Base-by-base conservation (phyloP, 2,113 vertebrate genomes). In the Nannobrachium achirus region DNA sequence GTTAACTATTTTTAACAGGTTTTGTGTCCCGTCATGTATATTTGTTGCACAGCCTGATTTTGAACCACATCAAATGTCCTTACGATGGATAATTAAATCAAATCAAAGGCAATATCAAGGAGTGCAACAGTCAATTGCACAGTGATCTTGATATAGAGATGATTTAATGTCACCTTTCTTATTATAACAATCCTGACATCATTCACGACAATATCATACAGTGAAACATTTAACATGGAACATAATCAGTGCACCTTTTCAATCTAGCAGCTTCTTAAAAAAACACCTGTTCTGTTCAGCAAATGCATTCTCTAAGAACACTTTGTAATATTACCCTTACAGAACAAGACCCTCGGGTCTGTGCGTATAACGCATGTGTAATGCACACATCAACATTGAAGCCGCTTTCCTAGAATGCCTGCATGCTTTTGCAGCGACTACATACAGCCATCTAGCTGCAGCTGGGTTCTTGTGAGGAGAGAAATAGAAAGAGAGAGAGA, bases 371-470 rank as follows among this genome's bases (percentile, higher is more conserved):
- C 68, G 2, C 7, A 65, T 74, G 76, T 20, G 67, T 59, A n/a
- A n/a, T n/a, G n/a, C n/a, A 46, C 44, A 45, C 61, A 66, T 66
- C 56, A 63, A 51, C 56, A 65, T 62, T 61, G 20, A 38, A 51
- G 73, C 77, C 48, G 65, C 77, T 84, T 88, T 86, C 87, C 74
- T 81, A 10, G 86, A 88, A 74, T 67, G 76, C 73, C 73, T 65
- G 80, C n/a, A n/a, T n/a, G n/a, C 70, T 71, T 81, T 79, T 82
- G 84, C 67, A 73, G 81, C 65, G 91, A 90, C 85, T 91, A 88
- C 86, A 91, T 88, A 85, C 89, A 88, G 92, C 90, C 90, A 91
- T 86, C 91, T 91, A 92, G 91, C 90, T 91, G 90, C 87, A 80
- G 88, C 85, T 81, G 73, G 45, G 78, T 8, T 77, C 78, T 76